Percentiles rank a stretch among this genome's conserved stretches.
phyloP scores from a whole-genome alignment of 2,797 vertebrate species.

The Lutjanus argentimaculatus region DNA sequence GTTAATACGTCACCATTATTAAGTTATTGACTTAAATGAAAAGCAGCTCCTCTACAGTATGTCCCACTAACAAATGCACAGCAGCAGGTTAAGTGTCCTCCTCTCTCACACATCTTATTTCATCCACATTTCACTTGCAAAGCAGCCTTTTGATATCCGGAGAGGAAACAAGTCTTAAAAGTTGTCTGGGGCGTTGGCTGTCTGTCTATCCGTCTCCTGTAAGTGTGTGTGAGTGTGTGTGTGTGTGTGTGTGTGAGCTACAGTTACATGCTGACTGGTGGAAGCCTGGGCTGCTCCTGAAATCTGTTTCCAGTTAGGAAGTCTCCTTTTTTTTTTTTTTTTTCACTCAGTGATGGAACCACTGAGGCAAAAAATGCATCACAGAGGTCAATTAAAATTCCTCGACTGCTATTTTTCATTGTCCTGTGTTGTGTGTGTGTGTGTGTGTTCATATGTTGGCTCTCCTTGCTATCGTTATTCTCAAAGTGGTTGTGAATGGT shows the following conservation, averaged over 20 bases:
- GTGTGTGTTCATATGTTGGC: not conserved
- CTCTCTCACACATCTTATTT: not conserved
- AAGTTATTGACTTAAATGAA: not conserved
- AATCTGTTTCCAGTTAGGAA: conserved; percentile 87
- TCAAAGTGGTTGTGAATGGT: not conserved
- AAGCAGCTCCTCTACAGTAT: not conserved
- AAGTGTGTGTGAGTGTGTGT: conserved; percentile 21
- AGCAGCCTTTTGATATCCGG: conserved; percentile 45
- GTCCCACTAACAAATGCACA: not conserved
- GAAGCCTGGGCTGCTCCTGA: conserved; percentile 68
- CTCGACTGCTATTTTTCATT: conserved; percentile 70
- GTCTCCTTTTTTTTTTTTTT: conserved; percentile 65
- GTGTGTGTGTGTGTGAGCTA: conserved; percentile 39
- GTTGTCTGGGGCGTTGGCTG: conserved; percentile 81
- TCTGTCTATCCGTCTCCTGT: conserved; percentile 39
- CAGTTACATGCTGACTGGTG: conserved; percentile 76
- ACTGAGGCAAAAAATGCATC: conserved; percentile 70
- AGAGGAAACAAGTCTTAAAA: conserved; percentile 62
- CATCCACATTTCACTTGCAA: conserved; percentile 20
- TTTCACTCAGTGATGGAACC: conserved; percentile 70
- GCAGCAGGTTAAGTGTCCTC: not conserved
- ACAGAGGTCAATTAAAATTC: conserved; percentile 81
- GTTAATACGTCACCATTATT: not conserved
- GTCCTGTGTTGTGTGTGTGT: conserved; percentile 22
- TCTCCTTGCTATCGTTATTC: not conserved